Evolutionary conservation across 2,888 invertebrate species (phyloP).

Genomic region (Drosophila rubida): DNA sequence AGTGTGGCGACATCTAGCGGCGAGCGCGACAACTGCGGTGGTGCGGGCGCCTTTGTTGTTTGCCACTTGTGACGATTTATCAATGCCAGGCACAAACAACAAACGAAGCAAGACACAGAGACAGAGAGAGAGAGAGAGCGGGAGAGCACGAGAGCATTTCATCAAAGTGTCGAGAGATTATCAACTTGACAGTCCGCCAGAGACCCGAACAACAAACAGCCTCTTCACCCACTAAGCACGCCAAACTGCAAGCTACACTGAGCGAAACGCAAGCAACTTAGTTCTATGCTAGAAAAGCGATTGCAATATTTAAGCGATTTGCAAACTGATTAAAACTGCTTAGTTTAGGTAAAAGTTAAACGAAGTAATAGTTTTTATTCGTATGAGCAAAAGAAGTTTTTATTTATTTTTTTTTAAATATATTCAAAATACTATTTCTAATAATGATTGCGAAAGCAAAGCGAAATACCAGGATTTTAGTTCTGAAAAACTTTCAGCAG

Average conservation of each 20-base stretch:
- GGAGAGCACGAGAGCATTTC: constrained; percentile 62
- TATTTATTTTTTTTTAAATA: too few relatives aligned
- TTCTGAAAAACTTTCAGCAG: too few relatives aligned
- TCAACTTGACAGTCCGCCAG: constrained; percentile 64
- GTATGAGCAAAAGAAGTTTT: too few relatives aligned
- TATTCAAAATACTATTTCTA: too few relatives aligned
- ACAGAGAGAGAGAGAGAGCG: neutral
- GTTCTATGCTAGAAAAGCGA: too few relatives aligned
- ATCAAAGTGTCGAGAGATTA: constrained; percentile 81
- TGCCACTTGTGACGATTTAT: constrained; percentile 77
- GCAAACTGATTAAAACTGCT: too few relatives aligned
- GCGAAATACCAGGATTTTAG: too few relatives aligned
- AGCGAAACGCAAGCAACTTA: neutral
- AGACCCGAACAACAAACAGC: constrained; percentile 34
- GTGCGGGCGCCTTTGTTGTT: constrained; percentile 56
- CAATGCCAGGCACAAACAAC: constrained; percentile 75
- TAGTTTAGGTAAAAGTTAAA: too few relatives aligned
- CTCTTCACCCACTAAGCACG: constrained; percentile 13
- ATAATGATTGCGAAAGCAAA: too few relatives aligned
- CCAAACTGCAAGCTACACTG: constrained; percentile 9
- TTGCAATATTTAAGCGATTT: too few relatives aligned
- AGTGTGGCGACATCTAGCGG: constrained; percentile 68
- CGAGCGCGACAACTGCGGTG: neutral
- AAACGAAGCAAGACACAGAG: constrained; percentile 31
- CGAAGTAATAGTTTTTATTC: too few relatives aligned